Evolutionary conservation across 2,888 invertebrate genomes (phyloP).

Genomic region (Biston stratarius): DNA sequence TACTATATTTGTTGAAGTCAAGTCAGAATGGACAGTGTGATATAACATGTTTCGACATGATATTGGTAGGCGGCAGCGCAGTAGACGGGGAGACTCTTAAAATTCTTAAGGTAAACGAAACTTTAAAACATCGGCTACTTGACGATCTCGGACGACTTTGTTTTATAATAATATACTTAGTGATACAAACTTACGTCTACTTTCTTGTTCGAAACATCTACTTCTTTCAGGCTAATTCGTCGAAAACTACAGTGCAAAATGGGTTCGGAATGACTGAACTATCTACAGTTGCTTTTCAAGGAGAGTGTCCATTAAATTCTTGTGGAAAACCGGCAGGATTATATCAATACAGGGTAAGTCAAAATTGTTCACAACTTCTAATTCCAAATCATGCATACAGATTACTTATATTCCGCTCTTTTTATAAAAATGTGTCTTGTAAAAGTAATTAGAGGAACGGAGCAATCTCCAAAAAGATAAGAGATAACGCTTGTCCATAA

Average conservation of each 20-base stretch:
- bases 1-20: slow-evolving; percentile 59
- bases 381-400: no score
- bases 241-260: slow-evolving; percentile 59
- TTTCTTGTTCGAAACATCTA: background rate
- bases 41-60: slow-evolving; percentile 59
- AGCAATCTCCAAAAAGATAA: no score
- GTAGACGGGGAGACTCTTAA: slow-evolving; percentile 58
- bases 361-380: background rate
- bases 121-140: background rate
- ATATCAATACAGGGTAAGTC: slow-evolving; percentile 39
- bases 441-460: background rate
- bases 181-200: slow-evolving; percentile 6
- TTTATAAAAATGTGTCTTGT: no score
- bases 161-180: no score
- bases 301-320: slow-evolving; percentile 51
- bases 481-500: no score
- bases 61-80: slow-evolving; percentile 65
- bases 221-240: slow-evolving; percentile 55
- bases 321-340: slow-evolving; percentile 62
- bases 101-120: slow-evolving; percentile 62
- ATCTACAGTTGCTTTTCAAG: slow-evolving; percentile 55
- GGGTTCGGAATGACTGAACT: slow-evolving; percentile 73
- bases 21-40: slow-evolving; percentile 58
- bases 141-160: no score
- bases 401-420: no score